phyloP scores from a whole-genome alignment of 2,113 vertebrate genomes.

The Sus scrofa region DNA sequence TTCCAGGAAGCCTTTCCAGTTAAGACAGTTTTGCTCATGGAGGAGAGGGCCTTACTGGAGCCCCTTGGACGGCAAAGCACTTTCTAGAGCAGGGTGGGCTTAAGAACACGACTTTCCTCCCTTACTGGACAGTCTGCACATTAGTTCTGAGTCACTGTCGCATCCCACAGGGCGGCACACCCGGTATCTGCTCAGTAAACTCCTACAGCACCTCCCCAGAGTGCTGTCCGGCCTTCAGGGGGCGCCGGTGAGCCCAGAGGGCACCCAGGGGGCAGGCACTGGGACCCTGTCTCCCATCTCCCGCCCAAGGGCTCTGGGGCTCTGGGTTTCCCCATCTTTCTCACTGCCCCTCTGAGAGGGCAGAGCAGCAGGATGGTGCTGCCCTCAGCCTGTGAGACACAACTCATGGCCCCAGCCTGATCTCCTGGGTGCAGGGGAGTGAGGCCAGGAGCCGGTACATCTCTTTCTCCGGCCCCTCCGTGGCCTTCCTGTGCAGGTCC shows the following conservation, averaged over 20 bases:
- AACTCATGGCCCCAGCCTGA: neutral
- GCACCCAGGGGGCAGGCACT: fast-evolving
- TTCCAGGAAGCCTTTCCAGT: neutral
- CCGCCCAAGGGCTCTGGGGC: neutral
- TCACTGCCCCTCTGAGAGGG: neutral
- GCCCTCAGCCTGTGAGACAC: neutral
- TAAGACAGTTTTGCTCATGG: no score
- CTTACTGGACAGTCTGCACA: neutral
- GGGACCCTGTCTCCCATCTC: neutral
- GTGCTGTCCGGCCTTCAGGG: neutral
- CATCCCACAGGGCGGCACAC: fast-evolving
- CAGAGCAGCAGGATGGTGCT: no score
- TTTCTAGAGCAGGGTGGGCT: neutral
- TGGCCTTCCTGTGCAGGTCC: neutral
- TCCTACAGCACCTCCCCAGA: neutral
- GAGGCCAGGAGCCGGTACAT: neutral
- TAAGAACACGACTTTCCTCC: neutral
- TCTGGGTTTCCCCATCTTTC: no score
- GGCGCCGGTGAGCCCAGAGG: fast-evolving
- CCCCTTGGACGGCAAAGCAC: fast-evolving
- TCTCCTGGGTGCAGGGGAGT: neutral
- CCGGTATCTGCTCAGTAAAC: neutral
- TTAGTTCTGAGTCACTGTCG: neutral
- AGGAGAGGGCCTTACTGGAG: neutral
- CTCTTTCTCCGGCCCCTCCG: neutral